Evolutionary conservation across 2,113 vertebrate species (phyloP).

Genomic region (Chamaetylas fuelleborni): DNA sequence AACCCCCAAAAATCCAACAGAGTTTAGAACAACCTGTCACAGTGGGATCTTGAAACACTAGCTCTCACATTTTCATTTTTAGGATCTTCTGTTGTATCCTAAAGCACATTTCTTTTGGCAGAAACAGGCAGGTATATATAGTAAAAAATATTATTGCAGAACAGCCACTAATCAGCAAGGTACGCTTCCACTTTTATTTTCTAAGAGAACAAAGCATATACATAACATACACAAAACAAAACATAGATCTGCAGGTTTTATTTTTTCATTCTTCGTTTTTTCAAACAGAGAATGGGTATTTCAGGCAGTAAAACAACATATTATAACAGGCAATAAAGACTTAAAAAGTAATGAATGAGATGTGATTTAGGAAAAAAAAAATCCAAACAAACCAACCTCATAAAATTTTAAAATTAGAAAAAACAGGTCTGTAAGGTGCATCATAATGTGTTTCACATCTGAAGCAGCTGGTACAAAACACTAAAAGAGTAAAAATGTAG

Average conservation of each 20-base stretch:
- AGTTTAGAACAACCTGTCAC: not conserved
- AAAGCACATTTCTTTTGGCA: not conserved
- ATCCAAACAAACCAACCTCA: not conserved
- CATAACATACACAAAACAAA: not conserved
- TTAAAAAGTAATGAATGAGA: not conserved
- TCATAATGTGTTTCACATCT: not conserved
- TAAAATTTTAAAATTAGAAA: not conserved
- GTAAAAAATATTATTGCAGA: not conserved
- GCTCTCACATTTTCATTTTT: not conserved
- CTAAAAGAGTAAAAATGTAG: not conserved
- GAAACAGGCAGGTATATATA: not conserved
- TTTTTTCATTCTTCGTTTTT: not conserved
- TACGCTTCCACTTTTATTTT: not conserved
- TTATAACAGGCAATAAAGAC: not conserved
- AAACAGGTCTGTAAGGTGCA: not conserved
- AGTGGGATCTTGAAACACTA: not conserved
- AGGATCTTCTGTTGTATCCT: not conserved
- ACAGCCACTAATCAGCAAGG: not conserved
- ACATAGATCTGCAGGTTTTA: not conserved
- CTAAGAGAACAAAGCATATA: not conserved
- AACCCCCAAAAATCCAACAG: not conserved
- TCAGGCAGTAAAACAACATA: not conserved
- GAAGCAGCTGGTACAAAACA: not conserved
- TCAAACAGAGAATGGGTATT: not conserved
- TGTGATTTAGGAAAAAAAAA: not conserved